These are phyloP conservation scores for Habropoda laboriosa DNA, from an alignment of 1,140 invertebrate species.

Conservation along the genomic window DNA sequence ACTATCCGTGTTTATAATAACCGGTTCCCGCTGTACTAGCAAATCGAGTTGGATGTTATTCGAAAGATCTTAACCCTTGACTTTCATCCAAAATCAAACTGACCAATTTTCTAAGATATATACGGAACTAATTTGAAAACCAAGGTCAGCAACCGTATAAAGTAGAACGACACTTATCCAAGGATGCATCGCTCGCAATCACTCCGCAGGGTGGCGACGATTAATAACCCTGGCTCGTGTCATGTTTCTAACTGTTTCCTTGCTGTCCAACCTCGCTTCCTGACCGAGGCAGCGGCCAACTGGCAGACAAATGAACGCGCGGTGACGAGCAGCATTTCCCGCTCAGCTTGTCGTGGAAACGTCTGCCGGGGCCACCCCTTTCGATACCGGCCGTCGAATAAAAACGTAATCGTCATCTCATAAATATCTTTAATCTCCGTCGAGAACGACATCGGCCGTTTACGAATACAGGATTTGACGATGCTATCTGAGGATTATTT, in stretches of 20 bases:
- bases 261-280: slow-evolving; percentile 23
- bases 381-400: slow-evolving; percentile 79
- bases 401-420: slow-evolving; percentile 80
- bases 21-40: too few relatives aligned
- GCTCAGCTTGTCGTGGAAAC: slow-evolving; percentile 78
- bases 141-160: not conserved
- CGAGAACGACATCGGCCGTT: slow-evolving; percentile 41
- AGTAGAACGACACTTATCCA: not conserved
- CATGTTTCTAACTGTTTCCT: slow-evolving; percentile 42
- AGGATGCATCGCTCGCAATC: not conserved
- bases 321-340: slow-evolving; percentile 80
- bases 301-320: slow-evolving; percentile 78
- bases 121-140: not conserved
- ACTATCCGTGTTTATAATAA: too few relatives aligned
- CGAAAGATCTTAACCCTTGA: too few relatives aligned
- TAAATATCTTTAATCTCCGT: slow-evolving; percentile 80
- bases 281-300: slow-evolving; percentile 48
- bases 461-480: slow-evolving; percentile 62
- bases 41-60: too few relatives aligned
- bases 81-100: not conserved
- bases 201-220: slow-evolving; percentile 31
- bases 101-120: not conserved
- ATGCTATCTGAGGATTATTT: slow-evolving; percentile 81
- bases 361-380: slow-evolving; percentile 72
- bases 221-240: slow-evolving; percentile 59